Base-by-base conservation (phyloP, 2,797 vertebrate species). In the Pagetopsis macropterus region DNA sequence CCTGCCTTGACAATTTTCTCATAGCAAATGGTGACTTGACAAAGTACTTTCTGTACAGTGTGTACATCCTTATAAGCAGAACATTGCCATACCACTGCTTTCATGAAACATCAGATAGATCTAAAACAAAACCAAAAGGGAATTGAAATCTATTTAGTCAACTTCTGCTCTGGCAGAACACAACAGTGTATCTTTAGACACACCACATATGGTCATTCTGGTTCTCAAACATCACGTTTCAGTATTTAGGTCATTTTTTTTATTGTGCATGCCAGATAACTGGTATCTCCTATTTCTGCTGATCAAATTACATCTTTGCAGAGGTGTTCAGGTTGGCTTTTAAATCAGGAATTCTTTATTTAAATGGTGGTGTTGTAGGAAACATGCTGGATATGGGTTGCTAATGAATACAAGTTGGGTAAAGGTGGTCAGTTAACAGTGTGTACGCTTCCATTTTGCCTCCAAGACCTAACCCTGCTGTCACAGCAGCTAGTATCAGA, bases 401-500 rank as follows among this genome's bases (percentile, higher is more conserved):
- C 11, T 1, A 59, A 33, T 57, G 19, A 57, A 60, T 54, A 1
- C 57, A 52, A 23, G 21, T 13, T 21, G 31, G 14, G 1, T 27
- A 45, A 64, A 77, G 12, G 46, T 77, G 64, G 64, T 16, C n/a
- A 70, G 2, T 48, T 8, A 9, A 19, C 43, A 17, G 43, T 17
- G 21, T 17, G 21, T 69, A 55, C 43, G 46, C n/a, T 66, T 69
- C 13, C 51, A 68, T 37, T 59, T 59, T 21, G 13, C 31, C 44
- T 54, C 41, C 73, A 65, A 78, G 75, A 78, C 76, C 65, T 72
- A 11, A 52, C 12, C 68, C 63, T 58, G 60, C 52, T 78, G 82
- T 72, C 72, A 71, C 57, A 73, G 55, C 85, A 88, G 87, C 83
- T 85, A 82, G 14, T 61, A 10, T 14, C 72, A 73, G n/a, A 44